Conservation (phyloP, 1,140 invertebrate species). For the Anastatus disparis region DNA sequence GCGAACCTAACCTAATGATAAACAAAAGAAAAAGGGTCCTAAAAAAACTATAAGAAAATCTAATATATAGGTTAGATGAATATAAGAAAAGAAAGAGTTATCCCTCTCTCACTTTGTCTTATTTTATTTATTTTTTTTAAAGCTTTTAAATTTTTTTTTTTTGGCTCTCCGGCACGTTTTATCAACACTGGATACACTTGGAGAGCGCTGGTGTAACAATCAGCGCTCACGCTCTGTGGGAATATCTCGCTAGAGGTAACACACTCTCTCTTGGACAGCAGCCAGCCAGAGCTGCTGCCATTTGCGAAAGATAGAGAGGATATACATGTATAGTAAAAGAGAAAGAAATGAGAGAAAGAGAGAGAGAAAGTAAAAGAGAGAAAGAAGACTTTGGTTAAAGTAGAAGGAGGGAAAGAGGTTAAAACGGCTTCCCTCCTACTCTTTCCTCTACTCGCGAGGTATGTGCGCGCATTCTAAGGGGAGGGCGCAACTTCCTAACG, state of each 20-base stretch:
- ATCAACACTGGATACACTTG: no score
- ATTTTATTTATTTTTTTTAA: no score
- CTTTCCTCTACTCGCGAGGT: constrained; percentile 19
- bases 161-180: constrained; percentile 33
- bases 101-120: no score
- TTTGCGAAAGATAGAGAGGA: constrained; percentile 35
- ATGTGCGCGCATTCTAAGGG: constrained; percentile 23
- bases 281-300: constrained; percentile 49
- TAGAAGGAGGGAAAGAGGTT: constrained; percentile 43
- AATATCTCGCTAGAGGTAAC: constrained; percentile 60
- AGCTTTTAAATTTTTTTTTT: no score
- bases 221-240: constrained; percentile 62
- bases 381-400: constrained; percentile 32
- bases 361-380: no score
- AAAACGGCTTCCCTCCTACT: constrained; percentile 14
- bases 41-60: no score
- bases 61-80: no score
- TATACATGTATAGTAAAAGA: no score
- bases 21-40: no score
- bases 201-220: constrained; percentile 55
- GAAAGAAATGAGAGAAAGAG: constrained; percentile 49
- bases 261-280: constrained; percentile 63
- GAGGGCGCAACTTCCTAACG: no score
- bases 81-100: no score
- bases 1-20: no score